Percentiles rank a stretch among this genome's conserved stretches.
Evolutionary conservation across 1,140 invertebrate genomes (phyloP).

Genomic region (Popillia japonica): DNA sequence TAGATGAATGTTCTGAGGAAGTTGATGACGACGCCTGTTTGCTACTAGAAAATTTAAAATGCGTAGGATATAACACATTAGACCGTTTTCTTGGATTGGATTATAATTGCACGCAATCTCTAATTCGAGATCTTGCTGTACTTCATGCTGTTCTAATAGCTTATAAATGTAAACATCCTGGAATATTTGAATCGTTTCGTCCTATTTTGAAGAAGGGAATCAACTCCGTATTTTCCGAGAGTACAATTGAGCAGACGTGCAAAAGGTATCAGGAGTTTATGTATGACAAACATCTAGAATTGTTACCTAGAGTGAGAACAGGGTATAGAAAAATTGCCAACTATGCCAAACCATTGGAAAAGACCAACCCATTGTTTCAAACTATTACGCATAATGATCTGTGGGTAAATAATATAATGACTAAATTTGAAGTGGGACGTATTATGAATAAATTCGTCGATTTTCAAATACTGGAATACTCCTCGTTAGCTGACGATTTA

Average conservation of each 20-base stretch:
- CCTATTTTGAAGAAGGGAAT: slow-evolving; percentile 50
- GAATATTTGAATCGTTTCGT: slow-evolving; percentile 58
- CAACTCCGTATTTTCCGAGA: background rate
- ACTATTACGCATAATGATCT: slow-evolving; percentile 67
- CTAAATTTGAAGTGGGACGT: slow-evolving; percentile 56
- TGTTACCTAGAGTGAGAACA: background rate
- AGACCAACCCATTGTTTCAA: slow-evolving; percentile 55
- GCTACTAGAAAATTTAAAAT: slow-evolving; percentile 59
- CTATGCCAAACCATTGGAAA: slow-evolving; percentile 31
- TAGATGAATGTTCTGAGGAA: slow-evolving; percentile 40
- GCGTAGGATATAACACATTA: slow-evolving; percentile 53
- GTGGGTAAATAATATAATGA: slow-evolving; percentile 70
- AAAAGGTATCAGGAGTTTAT: background rate
- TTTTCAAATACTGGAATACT: slow-evolving; percentile 66
- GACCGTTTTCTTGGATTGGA: slow-evolving; percentile 56
- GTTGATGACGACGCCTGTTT: slow-evolving; percentile 57
- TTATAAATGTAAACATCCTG: slow-evolving; percentile 57
- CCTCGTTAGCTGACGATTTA: slow-evolving; percentile 64
- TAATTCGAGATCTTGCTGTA: slow-evolving; percentile 59
- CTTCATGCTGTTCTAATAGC: slow-evolving; percentile 66
- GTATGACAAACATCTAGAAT: background rate
- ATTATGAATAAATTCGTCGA: slow-evolving; percentile 67
- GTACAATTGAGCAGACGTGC: slow-evolving; percentile 55
- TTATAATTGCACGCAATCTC: slow-evolving; percentile 51
- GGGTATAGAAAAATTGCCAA: slow-evolving; percentile 1